Conservation (phyloP, 1,140 invertebrate genomes). For the Plutomurus gul region DNA sequence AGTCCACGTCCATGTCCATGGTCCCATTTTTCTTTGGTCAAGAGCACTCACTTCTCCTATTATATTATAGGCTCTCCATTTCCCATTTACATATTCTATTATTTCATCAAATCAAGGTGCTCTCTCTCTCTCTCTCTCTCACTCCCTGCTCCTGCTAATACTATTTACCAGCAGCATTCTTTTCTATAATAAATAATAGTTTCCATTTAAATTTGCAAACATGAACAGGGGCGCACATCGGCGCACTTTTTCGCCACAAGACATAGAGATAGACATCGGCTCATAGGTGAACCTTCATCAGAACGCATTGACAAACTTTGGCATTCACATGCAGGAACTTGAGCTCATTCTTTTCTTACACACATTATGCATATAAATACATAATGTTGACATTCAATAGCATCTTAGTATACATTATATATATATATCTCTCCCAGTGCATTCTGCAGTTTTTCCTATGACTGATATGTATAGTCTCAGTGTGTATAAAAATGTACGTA, state of each 20-base stretch:
- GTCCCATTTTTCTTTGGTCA: constrained; percentile 11
- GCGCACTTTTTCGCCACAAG: background rate
- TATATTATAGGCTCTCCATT: background rate
- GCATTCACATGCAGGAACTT: background rate
- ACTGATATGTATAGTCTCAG: no score
- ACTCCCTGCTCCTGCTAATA: background rate
- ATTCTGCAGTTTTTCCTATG: no score
- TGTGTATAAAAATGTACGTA: no score
- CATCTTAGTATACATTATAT: no score
- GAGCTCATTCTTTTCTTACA: no score
- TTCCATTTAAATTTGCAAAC: background rate
- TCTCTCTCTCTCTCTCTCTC: background rate
- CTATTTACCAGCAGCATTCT: background rate
- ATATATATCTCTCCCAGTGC: no score
- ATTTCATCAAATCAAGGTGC: constrained; percentile 8
- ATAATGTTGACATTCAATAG: no score
- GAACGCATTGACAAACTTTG: background rate
- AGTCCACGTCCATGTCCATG: constrained; percentile 16
- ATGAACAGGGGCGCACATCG: background rate
- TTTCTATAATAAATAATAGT: no score
- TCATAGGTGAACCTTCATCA: no score
- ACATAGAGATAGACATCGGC: no score
- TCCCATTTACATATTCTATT: background rate
- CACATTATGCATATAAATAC: no score
- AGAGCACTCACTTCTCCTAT: background rate